A percentile compares a stretch with the other conserved stretches of the same genome.
phyloP scores from a whole-genome alignment of 2,113 vertebrate genomes.

The Cygnus buccinator region DNA sequence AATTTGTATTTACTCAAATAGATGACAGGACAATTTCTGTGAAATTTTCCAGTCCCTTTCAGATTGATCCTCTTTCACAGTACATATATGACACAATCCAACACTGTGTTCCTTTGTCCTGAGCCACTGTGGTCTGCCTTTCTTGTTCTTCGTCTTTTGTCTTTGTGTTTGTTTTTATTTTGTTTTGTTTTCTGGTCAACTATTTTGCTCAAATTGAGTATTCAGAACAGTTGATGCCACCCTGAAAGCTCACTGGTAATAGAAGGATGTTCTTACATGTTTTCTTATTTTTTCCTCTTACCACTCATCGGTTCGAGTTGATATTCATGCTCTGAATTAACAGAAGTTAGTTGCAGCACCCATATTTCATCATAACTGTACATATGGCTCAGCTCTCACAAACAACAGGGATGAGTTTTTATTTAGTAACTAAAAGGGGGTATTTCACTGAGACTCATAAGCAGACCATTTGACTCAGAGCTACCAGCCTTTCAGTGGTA shows the following conservation, averaged over 20 bases:
- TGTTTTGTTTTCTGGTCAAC: background rate
- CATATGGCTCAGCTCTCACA: constrained; percentile 5
- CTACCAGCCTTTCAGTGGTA: background rate
- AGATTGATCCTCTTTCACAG: background rate
- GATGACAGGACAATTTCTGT: background rate
- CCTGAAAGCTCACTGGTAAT: background rate
- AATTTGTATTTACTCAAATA: background rate
- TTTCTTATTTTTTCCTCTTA: background rate
- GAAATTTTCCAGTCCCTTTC: background rate
- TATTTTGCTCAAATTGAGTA: background rate
- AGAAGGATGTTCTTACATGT: background rate
- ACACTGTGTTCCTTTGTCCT: background rate
- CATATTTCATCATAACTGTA: constrained; percentile 22
- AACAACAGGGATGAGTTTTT: background rate
- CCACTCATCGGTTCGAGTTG: background rate
- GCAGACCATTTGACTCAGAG: background rate
- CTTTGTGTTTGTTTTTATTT: background rate
- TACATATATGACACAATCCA: background rate
- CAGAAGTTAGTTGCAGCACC: constrained; percentile 31
- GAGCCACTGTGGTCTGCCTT: background rate
- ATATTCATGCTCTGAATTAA: constrained; percentile 16
- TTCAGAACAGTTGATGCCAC: background rate
- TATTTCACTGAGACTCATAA: background rate
- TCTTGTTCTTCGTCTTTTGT: background rate
- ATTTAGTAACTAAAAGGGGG: background rate